Conservation (phyloP, 2,888 invertebrate species). For the Tipula unca region DNA sequence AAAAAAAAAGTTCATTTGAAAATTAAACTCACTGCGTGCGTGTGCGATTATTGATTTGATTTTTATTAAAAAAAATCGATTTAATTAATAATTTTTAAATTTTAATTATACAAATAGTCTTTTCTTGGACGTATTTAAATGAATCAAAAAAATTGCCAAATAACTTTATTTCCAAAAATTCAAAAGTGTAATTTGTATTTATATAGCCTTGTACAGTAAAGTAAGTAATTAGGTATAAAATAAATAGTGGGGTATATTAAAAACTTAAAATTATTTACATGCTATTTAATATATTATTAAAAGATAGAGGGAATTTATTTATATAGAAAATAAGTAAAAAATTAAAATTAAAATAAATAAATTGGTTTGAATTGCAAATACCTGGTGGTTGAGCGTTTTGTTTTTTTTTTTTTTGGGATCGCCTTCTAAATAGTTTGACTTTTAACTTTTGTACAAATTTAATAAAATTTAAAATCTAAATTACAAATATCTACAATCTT, state of each 20-base stretch:
- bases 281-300: not conserved
- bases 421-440: not conserved
- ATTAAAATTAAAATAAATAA: not conserved
- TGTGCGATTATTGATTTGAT: constrained; percentile 38
- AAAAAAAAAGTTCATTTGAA: not conserved
- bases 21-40: constrained; percentile 43
- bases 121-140: not conserved
- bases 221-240: not conserved
- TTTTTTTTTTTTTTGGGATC: not conserved
- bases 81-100: not conserved
- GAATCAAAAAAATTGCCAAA: not conserved
- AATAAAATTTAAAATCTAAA: not conserved
- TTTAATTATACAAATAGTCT: not conserved
- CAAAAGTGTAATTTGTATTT: not conserved
- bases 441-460: not conserved
- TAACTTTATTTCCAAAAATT: not conserved
- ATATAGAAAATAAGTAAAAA: not conserved
- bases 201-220: not conserved
- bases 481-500: not conserved
- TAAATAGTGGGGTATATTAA: not conserved
- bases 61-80: not conserved
- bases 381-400: constrained; percentile 2
- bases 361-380: not conserved
- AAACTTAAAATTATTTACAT: not conserved
- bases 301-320: not conserved